Evolutionary conservation across 2,797 vertebrate species (phyloP).

Genomic region (Sebastolobus alascanus): DNA sequence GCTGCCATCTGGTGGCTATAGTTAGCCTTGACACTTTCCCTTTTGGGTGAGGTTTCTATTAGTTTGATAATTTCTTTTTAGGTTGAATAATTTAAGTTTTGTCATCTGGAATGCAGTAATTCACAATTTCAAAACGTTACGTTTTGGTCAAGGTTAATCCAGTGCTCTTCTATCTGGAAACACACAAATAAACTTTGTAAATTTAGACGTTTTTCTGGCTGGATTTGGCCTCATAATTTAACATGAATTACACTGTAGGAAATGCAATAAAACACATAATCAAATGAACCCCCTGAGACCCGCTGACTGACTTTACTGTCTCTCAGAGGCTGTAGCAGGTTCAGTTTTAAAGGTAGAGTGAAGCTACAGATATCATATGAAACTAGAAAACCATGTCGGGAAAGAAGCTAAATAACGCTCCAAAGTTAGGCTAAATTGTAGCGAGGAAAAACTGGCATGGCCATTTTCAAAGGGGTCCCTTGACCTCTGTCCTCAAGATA

Average conservation of each 20-base stretch:
- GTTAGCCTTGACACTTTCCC: not conserved
- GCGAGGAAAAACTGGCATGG: no score
- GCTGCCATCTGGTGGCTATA: slow-evolving; percentile 57
- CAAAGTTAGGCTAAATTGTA: no score
- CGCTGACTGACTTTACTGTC: no score
- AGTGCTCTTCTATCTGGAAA: not conserved
- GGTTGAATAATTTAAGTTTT: not conserved
- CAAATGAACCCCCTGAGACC: not conserved
- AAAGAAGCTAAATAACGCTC: no score
- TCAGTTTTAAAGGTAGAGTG: no score
- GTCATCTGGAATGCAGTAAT: not conserved
- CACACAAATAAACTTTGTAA: not conserved
- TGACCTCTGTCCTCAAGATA: no score
- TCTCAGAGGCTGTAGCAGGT: no score
- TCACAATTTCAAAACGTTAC: not conserved
- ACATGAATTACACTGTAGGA: not conserved
- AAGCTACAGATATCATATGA: no score
- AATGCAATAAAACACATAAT: not conserved
- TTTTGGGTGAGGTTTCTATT: not conserved
- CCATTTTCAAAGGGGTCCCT: no score
- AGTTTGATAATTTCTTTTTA: not conserved
- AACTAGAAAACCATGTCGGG: no score
- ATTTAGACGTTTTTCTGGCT: not conserved
- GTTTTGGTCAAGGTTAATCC: not conserved
- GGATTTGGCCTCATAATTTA: not conserved